Base-by-base conservation (phyloP, 2,888 invertebrate genomes). In the Helicoverpa assulta region DNA sequence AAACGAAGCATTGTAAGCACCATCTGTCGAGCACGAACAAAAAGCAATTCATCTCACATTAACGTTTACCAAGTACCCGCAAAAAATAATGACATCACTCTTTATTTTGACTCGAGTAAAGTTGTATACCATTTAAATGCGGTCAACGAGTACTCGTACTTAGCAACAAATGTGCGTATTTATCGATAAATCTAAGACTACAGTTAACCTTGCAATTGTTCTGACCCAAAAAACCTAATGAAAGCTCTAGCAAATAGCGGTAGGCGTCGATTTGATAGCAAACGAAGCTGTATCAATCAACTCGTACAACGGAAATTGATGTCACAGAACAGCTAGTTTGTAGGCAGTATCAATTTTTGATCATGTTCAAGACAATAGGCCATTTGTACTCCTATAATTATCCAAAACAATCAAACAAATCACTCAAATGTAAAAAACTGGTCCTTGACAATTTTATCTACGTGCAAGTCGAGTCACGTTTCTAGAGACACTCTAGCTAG, bases 21-120 rank as follows among this genome's bases (percentile, higher is more conserved):
- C 89, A 92, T 91, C 89, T 91, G 91, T 88, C 86, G 89, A 90
- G 81, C 88, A 81, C 86, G 86, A 90, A 92, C 91, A 94, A 94
- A 94, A 93, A 93, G 87, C 89, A 88, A 90, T 90, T 90, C 90
- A 91, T 91, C 89, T 92, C 89, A 82, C 91, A 91, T 92, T 90
- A 92, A 89, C 89, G 86, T 90, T 88, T 88, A 86, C 90, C 70
- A 85, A 88, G 87, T 84, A 82, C 82, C 82, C 70, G 88, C 92
- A 92, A 93, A 93, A 94, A 94, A 90, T 85, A 84, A 92, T 94
- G 92, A 94, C 92, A 92, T 93, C 94, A 94, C 88, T 86, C 84
- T 85, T 89, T 87, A 86, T 88, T 90, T 89, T 82, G 85, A 79
- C 79, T 85, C 76, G 74, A 86, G 26, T 26, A 26, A 26, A 26